Base-by-base conservation (phyloP, 1,140 invertebrate genomes). In the Plectrocnemia conspersa region DNA sequence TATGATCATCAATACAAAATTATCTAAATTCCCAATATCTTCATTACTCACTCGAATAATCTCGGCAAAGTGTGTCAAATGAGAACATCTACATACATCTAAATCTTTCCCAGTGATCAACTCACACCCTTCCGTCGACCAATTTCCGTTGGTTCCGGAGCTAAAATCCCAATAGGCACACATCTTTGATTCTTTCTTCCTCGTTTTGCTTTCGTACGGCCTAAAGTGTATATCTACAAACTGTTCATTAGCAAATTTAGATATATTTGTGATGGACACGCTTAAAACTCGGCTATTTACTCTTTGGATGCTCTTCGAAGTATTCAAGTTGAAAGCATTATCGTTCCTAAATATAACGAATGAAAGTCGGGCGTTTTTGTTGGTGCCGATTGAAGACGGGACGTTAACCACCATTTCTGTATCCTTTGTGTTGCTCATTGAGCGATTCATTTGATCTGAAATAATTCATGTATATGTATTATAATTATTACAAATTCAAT, bases 31-130 rank as follows among this genome's bases (percentile, higher is more conserved):
- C 2, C 68, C 66, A 38, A 74, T 68, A 0, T 67, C 64, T 1
- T 66, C 29, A 29, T 52, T 58, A 13, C 63, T 61, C 0, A 66
- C 66, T 4, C 70, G 59, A 1, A 77, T 61, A 1, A 77, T 65
- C 60, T 77, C 70, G 2, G 75, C 74, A 59, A 77, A 77, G 56
- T 77, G 75, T 0, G 76, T 77, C 3, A 77, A 64, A 56, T 77
- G 76, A 32, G 66, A 58, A 57, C 75, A 77, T 15, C 71, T 60
- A 55, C 76, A 77, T 9, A 66, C 70, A 54, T 76, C 73, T 10
- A 76, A 58, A n/a, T n/a, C n/a, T n/a, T n/a, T n/a, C 21, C 58
- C 53, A 6, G 66, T 67, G 11, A 45, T 11, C 13, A 61, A 13
- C 32, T 61, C 64, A 59, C 74, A 74, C 35, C 74, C 72, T 6